Base-by-base conservation (phyloP, 2,888 invertebrate species). In the Drosophila seclusa region DNA sequence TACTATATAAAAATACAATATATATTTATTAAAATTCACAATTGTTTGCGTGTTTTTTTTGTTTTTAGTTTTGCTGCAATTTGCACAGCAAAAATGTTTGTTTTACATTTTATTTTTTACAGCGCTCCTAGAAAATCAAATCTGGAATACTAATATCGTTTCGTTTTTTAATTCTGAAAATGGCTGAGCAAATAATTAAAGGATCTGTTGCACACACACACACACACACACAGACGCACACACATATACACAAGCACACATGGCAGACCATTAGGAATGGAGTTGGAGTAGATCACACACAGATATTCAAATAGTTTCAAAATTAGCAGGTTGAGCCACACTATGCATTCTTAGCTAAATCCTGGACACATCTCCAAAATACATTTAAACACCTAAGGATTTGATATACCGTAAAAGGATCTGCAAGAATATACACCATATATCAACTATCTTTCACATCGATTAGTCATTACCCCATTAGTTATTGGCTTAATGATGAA, bases 1-100 rank as follows among this genome's bases (percentile, higher is more conserved):
- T 82, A 68, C 88, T 82, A 90, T 89, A 90, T 85, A 88, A 88
- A 88, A 90, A 88, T 90, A 78, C 81, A 80, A 78, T 77, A 64
- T 76, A 68, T 76, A 80, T 83, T 68, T 80, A 79, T 89, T 88
- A 82, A 90, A 88, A 88, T 87, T 87, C 87, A 87, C 90, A 87
- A 87, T 79, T 71, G 67, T 71, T 77, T 42, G 42, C 31, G 31
- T 21, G 21, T 42, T 45, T 8, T 27, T 16, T 13, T 24, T 21
- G 10, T 24, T 31, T 64, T 61, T 73, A 66, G 65, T 78, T 83
- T 75, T 70, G 70, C 74, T 79, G 61, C 57, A 78, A 78, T 73
- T 74, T 71, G n/a, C 40, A 49, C 60, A 62, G 77, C 84, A 87
- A 88, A 87, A 82, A 90, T 77, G 24, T 29, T 55, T 82, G 24